Conservation (phyloP, 2,797 vertebrate species). For the Serranus cabrilla region DNA sequence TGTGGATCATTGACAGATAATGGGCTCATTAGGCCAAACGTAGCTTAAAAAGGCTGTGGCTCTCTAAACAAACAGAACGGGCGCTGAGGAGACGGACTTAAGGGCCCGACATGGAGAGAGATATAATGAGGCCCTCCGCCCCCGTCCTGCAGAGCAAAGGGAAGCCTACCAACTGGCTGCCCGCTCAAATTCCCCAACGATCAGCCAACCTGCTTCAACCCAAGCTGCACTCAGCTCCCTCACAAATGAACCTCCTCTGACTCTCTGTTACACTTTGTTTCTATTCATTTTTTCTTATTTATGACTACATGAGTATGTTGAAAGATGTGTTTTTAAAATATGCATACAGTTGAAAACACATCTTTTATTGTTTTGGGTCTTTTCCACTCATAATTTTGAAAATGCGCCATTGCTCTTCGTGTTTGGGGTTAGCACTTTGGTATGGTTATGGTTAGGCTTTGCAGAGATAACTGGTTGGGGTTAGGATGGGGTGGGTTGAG, state of each 20-base stretch:
- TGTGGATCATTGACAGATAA: constrained; percentile 89
- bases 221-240: constrained; percentile 38
- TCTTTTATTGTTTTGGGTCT: background rate
- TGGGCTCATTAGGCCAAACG: constrained; percentile 87
- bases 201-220: constrained; percentile 62
- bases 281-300: background rate
- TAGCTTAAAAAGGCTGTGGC: constrained; percentile 85
- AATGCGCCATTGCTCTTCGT: constrained; percentile 1
- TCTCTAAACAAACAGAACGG: constrained; percentile 87
- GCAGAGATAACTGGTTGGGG: constrained; percentile 10
- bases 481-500: constrained; percentile 6
- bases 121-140: constrained; percentile 85
- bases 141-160: constrained; percentile 56
- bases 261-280: background rate
- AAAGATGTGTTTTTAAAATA: background rate
- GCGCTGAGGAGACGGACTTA: constrained; percentile 84
- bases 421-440: constrained; percentile 12
- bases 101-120: constrained; percentile 85
- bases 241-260: constrained; percentile 25
- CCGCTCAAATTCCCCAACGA: constrained; percentile 69
- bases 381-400: background rate
- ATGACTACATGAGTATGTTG: background rate
- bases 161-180: constrained; percentile 71
- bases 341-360: background rate
- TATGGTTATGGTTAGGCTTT: background rate